These are phyloP conservation scores for Uropsilus gracilis DNA, from an alignment of 2,113 vertebrate genomes.

Conservation along the genomic window DNA sequence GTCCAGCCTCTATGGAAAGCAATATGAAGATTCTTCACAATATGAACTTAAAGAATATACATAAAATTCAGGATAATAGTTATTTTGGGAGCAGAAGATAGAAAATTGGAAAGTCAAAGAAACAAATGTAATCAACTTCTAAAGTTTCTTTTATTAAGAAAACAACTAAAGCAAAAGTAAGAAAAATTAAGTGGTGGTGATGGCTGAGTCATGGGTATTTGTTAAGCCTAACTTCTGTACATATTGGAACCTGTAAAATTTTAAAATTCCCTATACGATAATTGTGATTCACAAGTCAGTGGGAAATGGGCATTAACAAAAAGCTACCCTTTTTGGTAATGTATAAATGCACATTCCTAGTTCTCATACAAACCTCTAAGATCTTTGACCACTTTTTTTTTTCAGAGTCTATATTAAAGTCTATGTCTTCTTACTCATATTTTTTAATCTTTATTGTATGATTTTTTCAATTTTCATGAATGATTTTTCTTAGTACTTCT, in stretches of 20 bases:
- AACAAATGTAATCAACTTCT: background rate
- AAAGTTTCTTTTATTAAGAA: constrained; percentile 25
- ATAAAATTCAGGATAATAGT: background rate
- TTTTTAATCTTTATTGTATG: no score
- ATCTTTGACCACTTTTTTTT: background rate
- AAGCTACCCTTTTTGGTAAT: background rate
- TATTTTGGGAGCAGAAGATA: background rate
- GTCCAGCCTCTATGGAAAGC: no score
- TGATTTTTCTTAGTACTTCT: no score
- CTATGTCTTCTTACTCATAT: no score
- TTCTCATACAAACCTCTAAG: background rate
- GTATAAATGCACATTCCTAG: background rate
- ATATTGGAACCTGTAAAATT: background rate
- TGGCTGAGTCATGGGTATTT: background rate
- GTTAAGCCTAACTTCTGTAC: background rate
- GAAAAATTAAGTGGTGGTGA: background rate
- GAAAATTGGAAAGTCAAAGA: background rate
- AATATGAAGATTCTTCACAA: background rate
- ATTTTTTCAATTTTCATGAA: no score
- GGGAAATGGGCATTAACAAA: background rate
- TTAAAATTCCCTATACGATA: no score
- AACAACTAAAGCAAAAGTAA: constrained; percentile 11
- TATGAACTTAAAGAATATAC: background rate
- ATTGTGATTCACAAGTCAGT: background rate
- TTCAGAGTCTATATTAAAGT: no score